These are phyloP conservation scores for Fregetta grallaria DNA, from an alignment of 2,113 vertebrate genomes.

Conservation along the genomic window DNA sequence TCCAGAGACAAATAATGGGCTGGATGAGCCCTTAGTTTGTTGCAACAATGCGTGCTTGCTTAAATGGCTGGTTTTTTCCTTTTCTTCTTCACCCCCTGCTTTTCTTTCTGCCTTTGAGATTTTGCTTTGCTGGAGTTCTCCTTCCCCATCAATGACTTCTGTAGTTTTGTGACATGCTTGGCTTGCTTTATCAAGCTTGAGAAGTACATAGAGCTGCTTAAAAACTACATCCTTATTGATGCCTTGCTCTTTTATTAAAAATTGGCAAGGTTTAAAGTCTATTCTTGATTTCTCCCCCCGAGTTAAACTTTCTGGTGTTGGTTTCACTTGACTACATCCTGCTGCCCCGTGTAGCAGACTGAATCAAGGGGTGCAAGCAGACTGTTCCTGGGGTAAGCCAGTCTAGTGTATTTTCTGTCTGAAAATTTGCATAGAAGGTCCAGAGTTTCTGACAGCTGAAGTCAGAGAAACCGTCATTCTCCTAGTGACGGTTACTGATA, in stretches of 20 bases:
- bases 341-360: not conserved
- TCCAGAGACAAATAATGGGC: not conserved
- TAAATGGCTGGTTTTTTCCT: not conserved
- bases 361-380: not conserved
- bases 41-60: not conserved
- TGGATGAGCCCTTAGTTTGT: not conserved
- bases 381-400: not conserved
- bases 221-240: not conserved
- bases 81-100: not conserved
- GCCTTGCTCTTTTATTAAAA: not conserved
- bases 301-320: not conserved
- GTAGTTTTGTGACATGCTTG: not conserved
- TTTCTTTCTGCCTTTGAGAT: not conserved
- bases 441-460: not conserved
- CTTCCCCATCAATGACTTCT: not conserved
- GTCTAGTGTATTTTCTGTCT: not conserved
- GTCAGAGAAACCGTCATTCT: not conserved
- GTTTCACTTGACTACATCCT: not conserved
- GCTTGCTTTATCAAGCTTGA: not conserved
- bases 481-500: not conserved
- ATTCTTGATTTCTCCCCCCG: not conserved
- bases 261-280: not conserved
- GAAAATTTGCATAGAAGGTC: not conserved
- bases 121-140: not conserved
- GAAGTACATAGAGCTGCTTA: not conserved